Conservation (phyloP, 2,888 invertebrate genomes). For the Acleris sparsana region DNA sequence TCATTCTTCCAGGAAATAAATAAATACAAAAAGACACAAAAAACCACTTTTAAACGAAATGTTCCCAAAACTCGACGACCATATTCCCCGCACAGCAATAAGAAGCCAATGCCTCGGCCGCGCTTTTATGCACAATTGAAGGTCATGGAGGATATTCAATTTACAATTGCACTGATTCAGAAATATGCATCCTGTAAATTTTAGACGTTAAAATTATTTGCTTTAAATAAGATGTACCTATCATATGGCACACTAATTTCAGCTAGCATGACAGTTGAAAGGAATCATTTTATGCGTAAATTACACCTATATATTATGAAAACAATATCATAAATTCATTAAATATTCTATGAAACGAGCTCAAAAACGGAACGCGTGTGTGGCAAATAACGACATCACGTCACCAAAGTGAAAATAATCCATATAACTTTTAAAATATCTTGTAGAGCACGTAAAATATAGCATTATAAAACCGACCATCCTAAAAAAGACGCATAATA, state of each 20-base stretch:
- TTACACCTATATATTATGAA: neutral
- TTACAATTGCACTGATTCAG: conserved; percentile 69
- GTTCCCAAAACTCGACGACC: conserved; percentile 32
- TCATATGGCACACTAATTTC: too few species aligned
- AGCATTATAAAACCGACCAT: conserved; percentile 9
- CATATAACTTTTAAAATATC: conserved; percentile 15
- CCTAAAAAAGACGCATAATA: conserved; percentile 14
- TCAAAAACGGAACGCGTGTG: conserved; percentile 9
- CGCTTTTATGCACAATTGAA: conserved; percentile 70
- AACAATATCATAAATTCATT: conserved; percentile 9
- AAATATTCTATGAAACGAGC: conserved; percentile 3
- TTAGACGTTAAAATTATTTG: neutral
- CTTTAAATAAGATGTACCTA: too few species aligned
- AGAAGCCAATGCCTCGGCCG: conserved; percentile 63
- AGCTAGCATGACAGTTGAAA: too few species aligned
- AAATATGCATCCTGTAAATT: conserved; percentile 32
- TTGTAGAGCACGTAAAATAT: conserved; percentile 23
- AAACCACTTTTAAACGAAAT: neutral
- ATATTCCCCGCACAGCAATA: conserved; percentile 60
- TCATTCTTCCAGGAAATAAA: too few species aligned
- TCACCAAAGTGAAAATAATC: conserved; percentile 14
- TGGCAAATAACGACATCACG: conserved; percentile 7
- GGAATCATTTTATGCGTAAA: too few species aligned
- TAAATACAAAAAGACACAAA: too few species aligned
- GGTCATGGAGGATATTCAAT: conserved; percentile 74